Evolutionary conservation across 2,797 vertebrate species (phyloP), one percentile per base, ranked within the genome.

Genomic region (Gymnoscopelus braueri): DNA sequence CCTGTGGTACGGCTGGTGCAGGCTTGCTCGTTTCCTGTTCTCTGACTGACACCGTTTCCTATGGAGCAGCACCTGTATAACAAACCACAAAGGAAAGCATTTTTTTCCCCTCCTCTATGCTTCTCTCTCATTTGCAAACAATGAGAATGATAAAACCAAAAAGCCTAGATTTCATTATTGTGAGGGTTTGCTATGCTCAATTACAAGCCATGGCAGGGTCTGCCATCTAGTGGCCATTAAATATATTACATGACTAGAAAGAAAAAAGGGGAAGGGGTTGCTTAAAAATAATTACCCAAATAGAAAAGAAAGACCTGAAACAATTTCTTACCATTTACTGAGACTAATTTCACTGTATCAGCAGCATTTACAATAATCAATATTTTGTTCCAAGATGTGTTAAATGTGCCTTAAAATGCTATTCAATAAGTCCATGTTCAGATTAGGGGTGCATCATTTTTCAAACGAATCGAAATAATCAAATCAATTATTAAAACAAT

Each of bases 171-270:
- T 26, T 32, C 65, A 51, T 60, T 51, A 74, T 65, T 35, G 1
- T 60, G 78, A 75, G 63, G 63, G 63, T 62, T 7, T 32, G 47
- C 50, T 11, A 53, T 62, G 48, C 71, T 75, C 49, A 66, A 3
- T 24, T 29, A 50, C n/a, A 80, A 63, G 69, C 32, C 60, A 79
- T 81, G 87, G 92, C 88, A 79, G 72, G 82, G 87, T 70, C 82
- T 91, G 81, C 84, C 86, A 91, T 84, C 91, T 87, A 81, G 88
- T 81, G 85, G 88, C 71, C 10, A 24, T 54, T 49, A 63, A 4
- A 32, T 54, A 63, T 11, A 91, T 65, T 77, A 69, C 84, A 81
- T 13, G 62, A 8, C 35, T 60, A 47, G 87, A 77, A 63, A 47
- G 9, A 11, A 73, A 73, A 14, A 4, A 53, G 35, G 6, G 7